phyloP scores from a whole-genome alignment of 2,888 invertebrate genomes.

The Zelleria hepariella region DNA sequence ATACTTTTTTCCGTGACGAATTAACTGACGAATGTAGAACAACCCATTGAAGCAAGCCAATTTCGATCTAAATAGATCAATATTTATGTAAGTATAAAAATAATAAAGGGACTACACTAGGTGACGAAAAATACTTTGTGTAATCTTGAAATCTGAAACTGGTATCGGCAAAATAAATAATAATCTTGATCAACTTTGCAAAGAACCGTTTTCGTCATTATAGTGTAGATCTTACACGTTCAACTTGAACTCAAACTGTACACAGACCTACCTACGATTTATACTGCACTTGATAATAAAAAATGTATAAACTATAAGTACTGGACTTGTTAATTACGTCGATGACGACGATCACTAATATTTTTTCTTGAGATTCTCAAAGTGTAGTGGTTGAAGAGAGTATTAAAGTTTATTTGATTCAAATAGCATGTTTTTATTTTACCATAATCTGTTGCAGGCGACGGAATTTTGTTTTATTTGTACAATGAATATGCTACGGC shows the following conservation, averaged over 20 bases:
- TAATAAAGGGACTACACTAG: too few relatives aligned
- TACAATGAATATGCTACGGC: background rate
- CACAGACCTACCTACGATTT: background rate
- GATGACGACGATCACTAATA: slow-evolving; percentile 15
- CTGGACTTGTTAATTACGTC: background rate
- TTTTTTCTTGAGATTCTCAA: slow-evolving; percentile 35
- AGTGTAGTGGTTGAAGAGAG: slow-evolving; percentile 54
- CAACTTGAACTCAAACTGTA: background rate
- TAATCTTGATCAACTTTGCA: background rate
- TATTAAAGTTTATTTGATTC: slow-evolving; percentile 67
- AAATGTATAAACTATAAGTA: background rate
- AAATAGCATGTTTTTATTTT: slow-evolving; percentile 15
- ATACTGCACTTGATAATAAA: background rate
- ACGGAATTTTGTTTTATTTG: background rate
- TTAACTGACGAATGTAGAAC: too few relatives aligned
- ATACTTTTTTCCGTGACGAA: too few relatives aligned
- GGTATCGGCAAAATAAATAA: background rate
- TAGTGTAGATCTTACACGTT: too few relatives aligned
- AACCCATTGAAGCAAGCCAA: background rate
- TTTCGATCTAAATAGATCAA: background rate
- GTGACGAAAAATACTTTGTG: too few relatives aligned
- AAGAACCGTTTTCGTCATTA: background rate
- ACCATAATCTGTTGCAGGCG: background rate
- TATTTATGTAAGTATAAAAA: background rate
- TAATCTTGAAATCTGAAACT: too few relatives aligned